A percentile compares a stretch with the other conserved stretches of the same genome.
These are phyloP conservation scores for Mimumesa dahlbomi DNA, from an alignment of 2,888 invertebrate species.

Conservation along the genomic window DNA sequence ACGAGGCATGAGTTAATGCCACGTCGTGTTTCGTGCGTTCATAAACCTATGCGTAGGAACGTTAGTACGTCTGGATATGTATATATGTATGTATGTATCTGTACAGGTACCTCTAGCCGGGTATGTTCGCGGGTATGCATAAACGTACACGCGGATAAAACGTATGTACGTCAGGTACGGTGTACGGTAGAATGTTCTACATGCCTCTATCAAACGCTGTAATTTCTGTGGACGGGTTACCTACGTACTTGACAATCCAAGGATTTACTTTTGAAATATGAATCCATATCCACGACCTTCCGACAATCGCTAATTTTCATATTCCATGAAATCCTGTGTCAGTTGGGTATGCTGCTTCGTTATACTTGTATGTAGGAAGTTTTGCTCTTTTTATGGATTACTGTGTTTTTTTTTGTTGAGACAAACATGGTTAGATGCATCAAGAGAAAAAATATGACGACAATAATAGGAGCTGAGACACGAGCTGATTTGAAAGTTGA, in stretches of 20 bases:
- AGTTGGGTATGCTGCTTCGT: too few species aligned
- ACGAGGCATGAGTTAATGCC: slow-evolving; percentile 64
- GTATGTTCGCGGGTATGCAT: slow-evolving; percentile 22
- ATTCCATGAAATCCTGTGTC: too few species aligned
- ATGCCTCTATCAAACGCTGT: slow-evolving; percentile 43
- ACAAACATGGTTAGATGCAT: too few species aligned
- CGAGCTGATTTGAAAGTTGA: too few species aligned
- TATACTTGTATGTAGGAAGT: too few species aligned
- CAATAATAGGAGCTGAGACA: too few species aligned
- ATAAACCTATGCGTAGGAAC: slow-evolving; percentile 44
- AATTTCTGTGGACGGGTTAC: slow-evolving; percentile 38
- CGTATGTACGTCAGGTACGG: slow-evolving; percentile 10
- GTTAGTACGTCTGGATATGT: slow-evolving; percentile 14
- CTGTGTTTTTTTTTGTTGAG: too few species aligned
- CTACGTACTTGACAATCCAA: slow-evolving; percentile 10
- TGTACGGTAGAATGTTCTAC: slow-evolving; percentile 31
- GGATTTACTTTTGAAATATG: slow-evolving; percentile 23
- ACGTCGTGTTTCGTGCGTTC: slow-evolving; percentile 44
- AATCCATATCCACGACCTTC: neutral
- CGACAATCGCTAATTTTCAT: slow-evolving; percentile 22
- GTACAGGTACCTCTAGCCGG: neutral
- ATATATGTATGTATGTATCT: slow-evolving; percentile 1
- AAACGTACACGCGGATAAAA: slow-evolving; percentile 18
- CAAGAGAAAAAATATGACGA: neutral
- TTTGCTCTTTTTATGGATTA: too few species aligned